These are phyloP conservation scores for Pygoscelis antarcticus DNA, from an alignment of 2,113 vertebrate species.

Conservation along the genomic window DNA sequence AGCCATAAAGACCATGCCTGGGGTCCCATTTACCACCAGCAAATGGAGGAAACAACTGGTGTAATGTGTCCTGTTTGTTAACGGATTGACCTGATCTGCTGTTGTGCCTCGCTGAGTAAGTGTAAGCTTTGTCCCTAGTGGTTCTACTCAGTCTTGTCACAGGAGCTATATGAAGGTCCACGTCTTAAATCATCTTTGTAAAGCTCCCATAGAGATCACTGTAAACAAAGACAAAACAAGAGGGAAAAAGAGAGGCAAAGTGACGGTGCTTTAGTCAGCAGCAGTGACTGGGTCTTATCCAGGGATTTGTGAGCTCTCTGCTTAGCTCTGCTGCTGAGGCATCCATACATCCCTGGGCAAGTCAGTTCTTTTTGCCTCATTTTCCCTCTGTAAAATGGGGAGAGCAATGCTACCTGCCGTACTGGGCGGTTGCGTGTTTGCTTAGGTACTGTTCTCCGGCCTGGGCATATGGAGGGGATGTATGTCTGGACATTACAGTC, in stretches of 20 bases:
- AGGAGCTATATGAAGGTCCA: neutral
- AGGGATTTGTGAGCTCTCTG: neutral
- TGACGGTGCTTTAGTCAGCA: neutral
- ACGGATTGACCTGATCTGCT: neutral
- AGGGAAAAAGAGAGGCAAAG: neutral
- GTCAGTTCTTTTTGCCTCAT: neutral
- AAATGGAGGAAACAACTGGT: neutral
- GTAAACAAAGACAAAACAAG: neutral
- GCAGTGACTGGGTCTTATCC: neutral
- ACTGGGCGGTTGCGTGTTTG: neutral
- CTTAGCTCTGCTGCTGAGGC: neutral
- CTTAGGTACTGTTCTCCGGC: neutral
- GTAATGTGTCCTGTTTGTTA: neutral
- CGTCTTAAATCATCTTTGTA: neutral
- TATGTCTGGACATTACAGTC: neutral
- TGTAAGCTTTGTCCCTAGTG: neutral
- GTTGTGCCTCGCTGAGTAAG: neutral
- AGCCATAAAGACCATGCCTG: neutral
- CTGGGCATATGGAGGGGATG: neutral
- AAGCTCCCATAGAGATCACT: neutral
- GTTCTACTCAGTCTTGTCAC: neutral
- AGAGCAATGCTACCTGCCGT: neutral
- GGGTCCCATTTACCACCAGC: neutral
- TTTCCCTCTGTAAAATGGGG: neutral
- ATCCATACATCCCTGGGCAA: neutral